phyloP scores from a whole-genome alignment of 1,140 invertebrate species.

The Heterodera carotae region DNA sequence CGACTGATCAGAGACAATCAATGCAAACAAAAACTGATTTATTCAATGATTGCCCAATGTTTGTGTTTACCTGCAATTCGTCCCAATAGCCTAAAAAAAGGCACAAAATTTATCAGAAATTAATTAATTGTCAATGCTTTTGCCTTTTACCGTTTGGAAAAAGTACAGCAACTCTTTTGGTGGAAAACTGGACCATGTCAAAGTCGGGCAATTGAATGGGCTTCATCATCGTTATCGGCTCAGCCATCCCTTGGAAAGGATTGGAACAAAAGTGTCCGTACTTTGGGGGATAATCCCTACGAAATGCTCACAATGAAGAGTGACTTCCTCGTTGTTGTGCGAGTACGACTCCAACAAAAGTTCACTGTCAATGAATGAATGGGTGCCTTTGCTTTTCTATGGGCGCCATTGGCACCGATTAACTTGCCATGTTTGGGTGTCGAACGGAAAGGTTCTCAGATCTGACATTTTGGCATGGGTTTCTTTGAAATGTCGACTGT shows the following conservation, averaged over 20 bases:
- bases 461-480: conserved; percentile 30
- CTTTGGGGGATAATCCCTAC: too few species aligned
- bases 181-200: conserved; percentile 62
- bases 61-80: conserved; percentile 51
- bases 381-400: too few species aligned
- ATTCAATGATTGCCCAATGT: too few species aligned
- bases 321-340: conserved; percentile 63
- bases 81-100: conserved; percentile 57
- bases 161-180: conserved; percentile 38
- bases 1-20: too few species aligned
- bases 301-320: conserved; percentile 31
- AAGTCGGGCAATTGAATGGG: conserved; percentile 62
- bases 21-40: too few species aligned
- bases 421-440: conserved; percentile 57
- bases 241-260: conserved; percentile 52
- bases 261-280: not conserved
- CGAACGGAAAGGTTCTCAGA: conserved; percentile 61
- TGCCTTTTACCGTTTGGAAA: conserved; percentile 38
- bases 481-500: too few species aligned
- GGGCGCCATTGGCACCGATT: too few species aligned
- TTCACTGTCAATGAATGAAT: conserved; percentile 32
- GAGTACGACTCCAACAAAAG: conserved; percentile 62
- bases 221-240: conserved; percentile 63
- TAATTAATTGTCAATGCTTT: not conserved
- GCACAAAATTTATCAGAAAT: not conserved